phyloP scores from a whole-genome alignment of 2,113 vertebrate genomes.

The Hippocampus zosterae region DNA sequence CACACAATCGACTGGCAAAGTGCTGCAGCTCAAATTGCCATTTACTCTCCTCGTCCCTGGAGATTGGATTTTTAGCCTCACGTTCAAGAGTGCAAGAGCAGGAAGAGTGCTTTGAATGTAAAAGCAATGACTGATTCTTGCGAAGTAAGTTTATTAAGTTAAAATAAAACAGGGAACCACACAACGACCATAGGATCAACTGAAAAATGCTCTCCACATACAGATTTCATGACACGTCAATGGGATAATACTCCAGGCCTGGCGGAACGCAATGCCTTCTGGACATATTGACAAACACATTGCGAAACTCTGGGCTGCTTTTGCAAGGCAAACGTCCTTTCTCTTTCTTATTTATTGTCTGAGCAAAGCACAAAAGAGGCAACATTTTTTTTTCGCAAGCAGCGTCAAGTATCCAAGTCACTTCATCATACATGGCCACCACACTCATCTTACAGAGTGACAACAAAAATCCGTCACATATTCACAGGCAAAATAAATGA shows the following conservation, averaged over 20 bases:
- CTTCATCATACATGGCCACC: background rate
- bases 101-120: slow-evolving; percentile 45
- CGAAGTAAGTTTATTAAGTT: slow-evolving; percentile 37
- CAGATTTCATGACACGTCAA: background rate
- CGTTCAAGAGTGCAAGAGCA: slow-evolving; percentile 52
- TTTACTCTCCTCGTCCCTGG: slow-evolving; percentile 46
- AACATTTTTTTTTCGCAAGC: background rate
- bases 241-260: background rate
- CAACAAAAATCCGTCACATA: slow-evolving; percentile 14
- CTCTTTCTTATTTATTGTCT: slow-evolving; percentile 1
- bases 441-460: slow-evolving; percentile 9
- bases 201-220: background rate
- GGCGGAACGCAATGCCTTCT: background rate
- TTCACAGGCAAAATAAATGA: background rate
- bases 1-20: slow-evolving; percentile 51
- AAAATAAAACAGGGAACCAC: slow-evolving; percentile 19
- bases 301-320: background rate
- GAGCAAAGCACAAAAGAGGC: background rate
- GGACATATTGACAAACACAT: background rate
- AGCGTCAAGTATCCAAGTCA: background rate
- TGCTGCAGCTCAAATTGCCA: slow-evolving; percentile 53
- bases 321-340: background rate
- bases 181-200: background rate
- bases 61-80: slow-evolving; percentile 53
- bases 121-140: slow-evolving; percentile 50